Conservation (phyloP, 2,888 invertebrate genomes). For the Neocrepidodera transversa region DNA sequence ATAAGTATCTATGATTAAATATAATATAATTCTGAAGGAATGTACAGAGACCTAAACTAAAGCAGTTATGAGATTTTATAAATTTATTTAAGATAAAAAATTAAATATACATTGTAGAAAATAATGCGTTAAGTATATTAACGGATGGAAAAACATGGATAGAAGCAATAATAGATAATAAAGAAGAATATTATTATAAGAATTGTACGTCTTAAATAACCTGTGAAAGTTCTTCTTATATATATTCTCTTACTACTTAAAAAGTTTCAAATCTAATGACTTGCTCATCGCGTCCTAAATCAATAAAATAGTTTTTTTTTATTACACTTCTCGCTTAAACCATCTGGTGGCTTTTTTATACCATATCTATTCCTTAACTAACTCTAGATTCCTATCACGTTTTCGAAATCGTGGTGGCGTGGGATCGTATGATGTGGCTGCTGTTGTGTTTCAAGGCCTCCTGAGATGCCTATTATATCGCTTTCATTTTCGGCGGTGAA, state of each 20-base stretch:
- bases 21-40: too few species aligned
- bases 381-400: constrained; percentile 49
- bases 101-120: too few species aligned
- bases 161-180: too few species aligned
- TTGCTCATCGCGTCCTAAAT: constrained; percentile 11
- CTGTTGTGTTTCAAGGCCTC: constrained; percentile 22
- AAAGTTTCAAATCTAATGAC: constrained; percentile 6
- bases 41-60: too few species aligned
- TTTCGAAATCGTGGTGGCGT: constrained; percentile 38
- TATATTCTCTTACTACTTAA: neutral
- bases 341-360: constrained; percentile 18
- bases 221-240: too few species aligned
- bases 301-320: constrained; percentile 22
- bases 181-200: too few species aligned
- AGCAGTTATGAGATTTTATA: too few species aligned
- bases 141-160: too few species aligned
- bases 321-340: constrained; percentile 16
- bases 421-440: constrained; percentile 43
- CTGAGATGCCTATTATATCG: constrained; percentile 21
- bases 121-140: too few species aligned
- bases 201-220: too few species aligned
- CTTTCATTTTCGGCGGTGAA: constrained; percentile 36
- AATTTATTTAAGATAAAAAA: too few species aligned
- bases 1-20: too few species aligned
- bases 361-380: constrained; percentile 41